Evolutionary conservation across 1,140 invertebrate species (phyloP).

Genomic region (Acyrthosiphon pisum): DNA sequence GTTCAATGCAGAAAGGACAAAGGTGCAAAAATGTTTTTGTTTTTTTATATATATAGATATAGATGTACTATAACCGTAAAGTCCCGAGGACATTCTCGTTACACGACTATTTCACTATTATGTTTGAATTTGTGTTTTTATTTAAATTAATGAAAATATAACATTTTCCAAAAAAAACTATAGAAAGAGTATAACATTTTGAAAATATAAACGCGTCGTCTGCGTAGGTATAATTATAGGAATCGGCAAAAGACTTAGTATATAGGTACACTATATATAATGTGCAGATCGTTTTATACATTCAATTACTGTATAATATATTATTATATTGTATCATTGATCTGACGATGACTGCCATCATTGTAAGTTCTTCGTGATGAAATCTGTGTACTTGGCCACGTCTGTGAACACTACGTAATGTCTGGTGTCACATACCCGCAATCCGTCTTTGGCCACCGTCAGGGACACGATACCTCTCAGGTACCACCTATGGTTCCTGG

Average conservation of each 20-base stretch:
- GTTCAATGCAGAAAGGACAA: too few relatives aligned
- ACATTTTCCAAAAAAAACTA: neutral
- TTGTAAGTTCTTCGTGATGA: conserved; percentile 61
- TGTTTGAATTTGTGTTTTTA: too few relatives aligned
- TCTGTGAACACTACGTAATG: conserved; percentile 70
- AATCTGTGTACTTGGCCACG: conserved; percentile 69
- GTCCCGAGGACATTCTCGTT: too few relatives aligned
- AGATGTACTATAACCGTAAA: too few relatives aligned
- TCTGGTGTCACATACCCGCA: conserved; percentile 66
- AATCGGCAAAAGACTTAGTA: neutral
- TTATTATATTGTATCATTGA: neutral
- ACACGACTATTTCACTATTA: too few relatives aligned
- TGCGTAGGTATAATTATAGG: neutral
- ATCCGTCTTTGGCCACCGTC: conserved; percentile 65
- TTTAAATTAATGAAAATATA: neutral
- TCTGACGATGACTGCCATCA: neutral
- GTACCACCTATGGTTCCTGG: conserved; percentile 65
- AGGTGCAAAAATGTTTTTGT: too few relatives aligned
- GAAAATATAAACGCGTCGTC: neutral
- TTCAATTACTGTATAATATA: neutral
- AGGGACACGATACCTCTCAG: conserved; percentile 69
- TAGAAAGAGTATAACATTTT: neutral
- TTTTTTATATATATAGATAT: too few relatives aligned
- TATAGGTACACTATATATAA: neutral
- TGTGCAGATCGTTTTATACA: neutral